A percentile compares a stretch with the other conserved stretches of the same genome.
Evolutionary conservation across 2,888 invertebrate species (phyloP).

Genomic region (Sclerodermus sp.): DNA sequence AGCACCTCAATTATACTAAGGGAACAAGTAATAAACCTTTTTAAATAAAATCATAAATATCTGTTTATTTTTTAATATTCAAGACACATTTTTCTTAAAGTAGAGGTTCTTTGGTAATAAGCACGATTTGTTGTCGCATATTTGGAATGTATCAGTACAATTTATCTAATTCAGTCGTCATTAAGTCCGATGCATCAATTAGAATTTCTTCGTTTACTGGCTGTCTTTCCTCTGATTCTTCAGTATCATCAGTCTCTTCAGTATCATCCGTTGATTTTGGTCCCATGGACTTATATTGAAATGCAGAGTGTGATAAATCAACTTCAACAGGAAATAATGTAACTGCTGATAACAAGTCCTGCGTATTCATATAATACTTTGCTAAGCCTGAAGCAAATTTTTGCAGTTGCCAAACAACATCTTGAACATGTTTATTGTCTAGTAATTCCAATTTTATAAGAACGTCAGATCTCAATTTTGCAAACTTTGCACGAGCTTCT

Average conservation of each 20-base stretch:
- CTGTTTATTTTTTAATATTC: too few relatives aligned
- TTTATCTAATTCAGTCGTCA: conserved; percentile 19
- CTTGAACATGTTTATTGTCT: conserved; percentile 98
- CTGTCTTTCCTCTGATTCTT: conserved; percentile 18
- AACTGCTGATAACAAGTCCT: conserved; percentile 75
- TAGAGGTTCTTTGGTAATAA: too few relatives aligned
- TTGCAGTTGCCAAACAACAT: conserved; percentile 83
- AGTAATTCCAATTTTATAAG: conserved; percentile 95
- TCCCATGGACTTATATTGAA: conserved; percentile 79
- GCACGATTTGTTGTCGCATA: too few relatives aligned
- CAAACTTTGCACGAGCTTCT: conserved; percentile 85
- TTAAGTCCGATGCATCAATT: conserved; percentile 26
- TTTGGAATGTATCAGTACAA: conserved; percentile 11
- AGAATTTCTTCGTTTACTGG: conserved; percentile 24
- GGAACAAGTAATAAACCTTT: too few relatives aligned
- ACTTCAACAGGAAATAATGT: conserved; percentile 94
- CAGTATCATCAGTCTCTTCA: conserved; percentile 33
- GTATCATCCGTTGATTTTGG: conserved; percentile 39
- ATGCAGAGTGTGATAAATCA: conserved; percentile 88
- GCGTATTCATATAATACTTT: conserved; percentile 73
- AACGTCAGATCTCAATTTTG: conserved; percentile 84
- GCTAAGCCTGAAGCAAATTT: conserved; percentile 84
- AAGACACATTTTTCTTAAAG: too few relatives aligned
- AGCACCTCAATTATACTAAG: too few relatives aligned
- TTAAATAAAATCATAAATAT: too few relatives aligned